Evolutionary conservation across 1,140 invertebrate species (phyloP).

Genomic region (Drosophila sturtevanti): DNA sequence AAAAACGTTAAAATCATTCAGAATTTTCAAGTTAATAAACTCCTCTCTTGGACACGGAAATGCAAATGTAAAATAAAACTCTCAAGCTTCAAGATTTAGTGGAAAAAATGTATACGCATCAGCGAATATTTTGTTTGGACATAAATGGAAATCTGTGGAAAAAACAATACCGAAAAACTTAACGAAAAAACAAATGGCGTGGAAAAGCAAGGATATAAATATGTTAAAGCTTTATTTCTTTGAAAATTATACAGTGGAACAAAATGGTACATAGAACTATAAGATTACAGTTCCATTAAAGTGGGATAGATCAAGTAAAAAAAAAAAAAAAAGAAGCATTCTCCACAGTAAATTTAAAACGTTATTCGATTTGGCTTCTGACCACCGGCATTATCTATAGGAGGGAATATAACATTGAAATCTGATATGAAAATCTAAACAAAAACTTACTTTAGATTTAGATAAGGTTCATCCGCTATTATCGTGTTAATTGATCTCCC

Average conservation of each 20-base stretch:
- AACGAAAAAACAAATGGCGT: background rate
- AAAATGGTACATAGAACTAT: background rate
- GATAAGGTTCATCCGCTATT: too few relatives aligned
- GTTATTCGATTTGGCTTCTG: too few relatives aligned
- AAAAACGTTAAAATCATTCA: constrained; percentile 16
- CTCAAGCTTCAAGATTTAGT: too few relatives aligned
- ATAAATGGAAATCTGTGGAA: background rate
- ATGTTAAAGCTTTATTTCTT: background rate
- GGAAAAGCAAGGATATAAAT: background rate
- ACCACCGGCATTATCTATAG: too few relatives aligned
- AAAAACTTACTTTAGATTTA: too few relatives aligned
- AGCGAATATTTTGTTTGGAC: constrained; percentile 32
- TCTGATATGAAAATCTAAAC: too few relatives aligned
- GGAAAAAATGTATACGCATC: constrained; percentile 28
- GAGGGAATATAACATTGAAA: too few relatives aligned
- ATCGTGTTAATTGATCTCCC: too few relatives aligned
- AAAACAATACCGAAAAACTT: background rate
- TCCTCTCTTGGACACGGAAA: constrained; percentile 9
- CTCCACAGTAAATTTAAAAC: too few relatives aligned
- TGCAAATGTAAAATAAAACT: constrained; percentile 18
- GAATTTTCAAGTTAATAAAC: constrained; percentile 14
- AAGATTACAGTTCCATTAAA: too few relatives aligned
- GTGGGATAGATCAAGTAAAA: too few relatives aligned
- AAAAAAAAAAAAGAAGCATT: too few relatives aligned
- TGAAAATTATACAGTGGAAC: background rate